Evolutionary conservation across 2,888 invertebrate species (phyloP).

Genomic region (Chydorus sphaericus): DNA sequence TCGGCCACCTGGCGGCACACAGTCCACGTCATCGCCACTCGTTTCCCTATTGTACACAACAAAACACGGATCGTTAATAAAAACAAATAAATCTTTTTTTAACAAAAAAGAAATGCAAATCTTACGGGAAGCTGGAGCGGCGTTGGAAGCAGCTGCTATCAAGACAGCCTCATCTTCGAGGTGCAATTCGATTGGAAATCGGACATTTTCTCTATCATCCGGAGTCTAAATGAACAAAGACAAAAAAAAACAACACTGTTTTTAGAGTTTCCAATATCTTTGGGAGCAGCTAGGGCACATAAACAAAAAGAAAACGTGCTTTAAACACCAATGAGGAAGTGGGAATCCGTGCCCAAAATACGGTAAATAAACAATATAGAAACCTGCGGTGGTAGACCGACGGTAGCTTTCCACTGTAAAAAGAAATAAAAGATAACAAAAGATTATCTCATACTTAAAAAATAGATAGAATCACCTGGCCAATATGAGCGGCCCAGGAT

Average conservation of each 20-base stretch:
- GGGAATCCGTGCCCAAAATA: constrained; percentile 2
- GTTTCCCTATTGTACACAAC: constrained; percentile 3
- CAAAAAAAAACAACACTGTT: constrained; percentile 15
- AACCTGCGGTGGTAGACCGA: constrained; percentile 62
- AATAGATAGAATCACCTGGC: too few species aligned
- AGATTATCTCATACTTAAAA: too few species aligned
- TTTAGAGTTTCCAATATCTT: neutral
- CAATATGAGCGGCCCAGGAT: constrained; percentile 78
- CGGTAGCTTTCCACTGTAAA: constrained; percentile 73
- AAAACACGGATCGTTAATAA: too few species aligned
- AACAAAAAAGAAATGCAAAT: neutral
- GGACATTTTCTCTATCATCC: constrained; percentile 41
- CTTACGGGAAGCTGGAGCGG: neutral
- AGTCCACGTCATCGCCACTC: constrained; percentile 25
- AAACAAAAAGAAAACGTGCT: too few species aligned
- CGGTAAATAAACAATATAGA: neutral
- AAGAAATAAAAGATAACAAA: too few species aligned
- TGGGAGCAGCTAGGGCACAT: too few species aligned
- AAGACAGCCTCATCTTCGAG: constrained; percentile 42
- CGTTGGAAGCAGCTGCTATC: neutral
- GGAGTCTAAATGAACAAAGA: constrained; percentile 32
- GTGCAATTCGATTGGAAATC: constrained; percentile 29
- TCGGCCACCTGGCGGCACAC: constrained; percentile 36
- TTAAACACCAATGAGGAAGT: too few species aligned
- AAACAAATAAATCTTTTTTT: too few species aligned